These are phyloP conservation scores for Cuniculus paca DNA, from an alignment of 2,797 vertebrate species.

Conservation along the genomic window DNA sequence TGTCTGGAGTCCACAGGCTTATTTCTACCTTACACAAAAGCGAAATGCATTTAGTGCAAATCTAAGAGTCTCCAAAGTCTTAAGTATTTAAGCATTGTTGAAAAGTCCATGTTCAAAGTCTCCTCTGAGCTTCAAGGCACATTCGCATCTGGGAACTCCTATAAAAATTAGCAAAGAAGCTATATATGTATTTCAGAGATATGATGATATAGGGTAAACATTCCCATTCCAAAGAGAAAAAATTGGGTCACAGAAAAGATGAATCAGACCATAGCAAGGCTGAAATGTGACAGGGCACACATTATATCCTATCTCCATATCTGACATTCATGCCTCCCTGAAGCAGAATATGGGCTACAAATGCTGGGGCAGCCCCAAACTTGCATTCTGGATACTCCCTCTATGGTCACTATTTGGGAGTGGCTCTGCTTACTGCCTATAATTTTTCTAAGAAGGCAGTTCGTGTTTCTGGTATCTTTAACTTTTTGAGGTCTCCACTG, in stretches of 20 bases:
- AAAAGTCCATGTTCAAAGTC: neutral
- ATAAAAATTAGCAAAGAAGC: neutral
- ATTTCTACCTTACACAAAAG: neutral
- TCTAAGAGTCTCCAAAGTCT: neutral
- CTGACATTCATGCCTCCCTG: neutral
- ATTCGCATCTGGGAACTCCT: neutral
- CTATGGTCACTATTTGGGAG: neutral
- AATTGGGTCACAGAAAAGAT: neutral
- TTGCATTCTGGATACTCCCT: neutral
- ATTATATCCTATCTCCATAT: too few relatives aligned
- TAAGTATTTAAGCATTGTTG: neutral
- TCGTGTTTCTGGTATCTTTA: neutral
- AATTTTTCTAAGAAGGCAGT: neutral
- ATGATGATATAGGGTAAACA: neutral
- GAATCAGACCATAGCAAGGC: neutral
- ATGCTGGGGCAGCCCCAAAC: neutral
- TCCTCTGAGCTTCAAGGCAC: neutral
- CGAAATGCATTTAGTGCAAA: neutral
- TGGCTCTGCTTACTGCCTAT: neutral
- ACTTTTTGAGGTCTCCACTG: neutral
- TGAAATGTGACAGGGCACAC: neutral
- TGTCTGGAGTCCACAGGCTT: neutral
- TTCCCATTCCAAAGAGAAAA: neutral
- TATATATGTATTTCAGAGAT: neutral
- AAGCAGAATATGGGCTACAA: neutral